These are phyloP conservation scores for Mohoua ochrocephala DNA, from an alignment of 2,113 vertebrate genomes.

Conservation along the genomic window DNA sequence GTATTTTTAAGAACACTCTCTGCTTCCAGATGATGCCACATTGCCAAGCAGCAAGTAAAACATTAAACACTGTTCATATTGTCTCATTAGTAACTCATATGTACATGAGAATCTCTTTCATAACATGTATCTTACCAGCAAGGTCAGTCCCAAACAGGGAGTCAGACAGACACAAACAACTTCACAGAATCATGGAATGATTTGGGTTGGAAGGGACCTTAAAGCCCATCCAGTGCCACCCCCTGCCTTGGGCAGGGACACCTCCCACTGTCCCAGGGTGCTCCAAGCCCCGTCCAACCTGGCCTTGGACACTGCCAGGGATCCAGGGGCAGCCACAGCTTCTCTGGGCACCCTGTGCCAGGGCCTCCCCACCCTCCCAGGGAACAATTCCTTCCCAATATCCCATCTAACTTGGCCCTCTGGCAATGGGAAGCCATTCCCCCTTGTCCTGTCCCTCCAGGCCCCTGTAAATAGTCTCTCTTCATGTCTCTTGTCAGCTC, in stretches of 20 bases:
- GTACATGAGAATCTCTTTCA: not conserved
- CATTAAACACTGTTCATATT: not conserved
- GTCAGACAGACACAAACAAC: not conserved
- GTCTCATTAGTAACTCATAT: not conserved
- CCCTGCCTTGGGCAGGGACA: not conserved
- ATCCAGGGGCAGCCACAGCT: not conserved
- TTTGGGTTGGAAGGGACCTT: not conserved
- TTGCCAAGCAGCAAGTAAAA: slow-evolving; percentile 13
- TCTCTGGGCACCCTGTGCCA: not conserved
- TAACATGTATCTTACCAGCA: not conserved
- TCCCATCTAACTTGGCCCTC: fast-evolving
- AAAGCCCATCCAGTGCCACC: fast-evolving
- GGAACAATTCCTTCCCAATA: not conserved
- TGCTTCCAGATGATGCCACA: not conserved
- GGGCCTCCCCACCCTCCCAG: fast-evolving
- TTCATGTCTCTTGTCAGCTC: not conserved
- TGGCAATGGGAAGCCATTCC: not conserved
- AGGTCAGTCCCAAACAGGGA: not conserved
- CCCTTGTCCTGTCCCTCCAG: not conserved
- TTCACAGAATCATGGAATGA: not conserved
- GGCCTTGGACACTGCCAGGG: not conserved
- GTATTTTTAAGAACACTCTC: not conserved
- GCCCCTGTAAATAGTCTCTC: not conserved
- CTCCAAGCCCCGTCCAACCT: fast-evolving
- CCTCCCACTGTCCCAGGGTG: fast-evolving